Percentiles rank a stretch among this genome's conserved stretches.
Evolutionary conservation across 2,797 vertebrate genomes (phyloP).

Genomic region (Sebastes dallii): DNA sequence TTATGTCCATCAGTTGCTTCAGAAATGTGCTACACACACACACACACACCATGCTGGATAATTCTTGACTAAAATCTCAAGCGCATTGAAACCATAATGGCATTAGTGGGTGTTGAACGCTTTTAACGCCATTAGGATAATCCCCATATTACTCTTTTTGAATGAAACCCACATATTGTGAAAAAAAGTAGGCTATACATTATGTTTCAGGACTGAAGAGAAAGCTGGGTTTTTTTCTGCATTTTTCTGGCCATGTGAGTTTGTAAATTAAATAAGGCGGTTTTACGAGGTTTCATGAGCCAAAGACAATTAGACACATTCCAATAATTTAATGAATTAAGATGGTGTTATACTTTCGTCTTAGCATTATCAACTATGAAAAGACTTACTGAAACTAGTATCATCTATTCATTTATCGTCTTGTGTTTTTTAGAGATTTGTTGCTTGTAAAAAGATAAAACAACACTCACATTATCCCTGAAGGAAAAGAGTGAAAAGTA

Average conservation of each 20-base stretch:
- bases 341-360: background rate
- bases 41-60: background rate
- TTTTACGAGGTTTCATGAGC: background rate
- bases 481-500: background rate
- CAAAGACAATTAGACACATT: background rate
- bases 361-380: background rate
- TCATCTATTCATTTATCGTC: background rate
- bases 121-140: conserved; percentile 31
- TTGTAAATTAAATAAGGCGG: background rate
- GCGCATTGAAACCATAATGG: background rate
- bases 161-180: background rate
- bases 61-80: background rate
- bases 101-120: conserved; percentile 16
- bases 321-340: background rate
- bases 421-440: background rate
- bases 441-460: background rate
- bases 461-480: background rate
- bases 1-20: background rate
- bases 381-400: background rate
- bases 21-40: background rate
- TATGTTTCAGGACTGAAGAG: background rate
- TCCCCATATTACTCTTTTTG: background rate
- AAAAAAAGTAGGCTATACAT: background rate
- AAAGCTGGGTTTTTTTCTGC: background rate
- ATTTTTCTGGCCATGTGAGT: background rate